These are phyloP conservation scores for Illadopsis cleaveri DNA, from an alignment of 2,113 vertebrate genomes.

Conservation along the genomic window DNA sequence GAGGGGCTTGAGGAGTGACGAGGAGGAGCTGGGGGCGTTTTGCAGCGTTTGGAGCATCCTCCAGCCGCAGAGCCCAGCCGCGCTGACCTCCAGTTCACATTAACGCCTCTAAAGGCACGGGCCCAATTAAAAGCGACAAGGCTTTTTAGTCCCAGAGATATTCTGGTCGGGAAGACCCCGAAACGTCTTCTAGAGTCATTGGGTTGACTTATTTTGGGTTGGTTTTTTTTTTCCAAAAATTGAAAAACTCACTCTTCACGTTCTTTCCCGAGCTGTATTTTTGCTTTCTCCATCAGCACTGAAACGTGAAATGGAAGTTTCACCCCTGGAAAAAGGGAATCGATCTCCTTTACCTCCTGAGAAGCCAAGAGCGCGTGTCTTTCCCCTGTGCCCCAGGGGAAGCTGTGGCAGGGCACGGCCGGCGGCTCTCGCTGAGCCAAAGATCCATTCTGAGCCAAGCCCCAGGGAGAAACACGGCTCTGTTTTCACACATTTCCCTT, in stretches of 20 bases:
- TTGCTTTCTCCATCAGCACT: background rate
- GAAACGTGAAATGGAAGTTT: background rate
- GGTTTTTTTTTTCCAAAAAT: background rate
- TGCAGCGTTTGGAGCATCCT: background rate
- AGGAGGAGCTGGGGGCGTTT: accelerated
- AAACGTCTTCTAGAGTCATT: background rate
- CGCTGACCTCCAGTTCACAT: background rate
- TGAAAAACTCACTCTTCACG: background rate
- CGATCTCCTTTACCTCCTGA: background rate
- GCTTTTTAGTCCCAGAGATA: too few species aligned
- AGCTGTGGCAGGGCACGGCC: too few species aligned
- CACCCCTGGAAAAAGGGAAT: background rate
- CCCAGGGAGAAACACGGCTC: background rate
- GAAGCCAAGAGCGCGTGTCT: background rate
- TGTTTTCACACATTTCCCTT: background rate
- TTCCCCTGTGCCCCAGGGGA: background rate
- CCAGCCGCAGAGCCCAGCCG: background rate
- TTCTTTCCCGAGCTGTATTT: background rate
- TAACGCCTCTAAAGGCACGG: background rate
- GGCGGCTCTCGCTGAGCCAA: background rate
- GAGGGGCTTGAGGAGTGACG: background rate
- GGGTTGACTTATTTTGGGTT: background rate
- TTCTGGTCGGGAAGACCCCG: background rate
- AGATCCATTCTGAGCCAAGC: too few species aligned
- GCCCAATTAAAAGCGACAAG: background rate